A percentile compares a stretch with the other conserved stretches of the same genome.
phyloP scores from a whole-genome alignment of 2,888 invertebrate species.

The Tuberolachnus salignus region DNA sequence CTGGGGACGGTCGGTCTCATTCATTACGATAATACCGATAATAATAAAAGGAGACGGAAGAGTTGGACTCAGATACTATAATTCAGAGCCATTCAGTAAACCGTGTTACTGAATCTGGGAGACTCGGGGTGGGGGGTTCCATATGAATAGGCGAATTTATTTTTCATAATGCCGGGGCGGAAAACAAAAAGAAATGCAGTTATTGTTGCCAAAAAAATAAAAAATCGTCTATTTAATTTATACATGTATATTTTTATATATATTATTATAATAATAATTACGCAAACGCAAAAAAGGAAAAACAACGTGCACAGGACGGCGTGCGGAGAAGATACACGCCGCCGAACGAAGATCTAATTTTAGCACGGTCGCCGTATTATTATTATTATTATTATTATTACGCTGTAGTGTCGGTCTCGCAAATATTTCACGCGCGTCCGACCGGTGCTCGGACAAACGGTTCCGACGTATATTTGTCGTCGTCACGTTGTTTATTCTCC shows the following conservation, averaged over 20 bases:
- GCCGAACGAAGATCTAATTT: slow-evolving; percentile 26
- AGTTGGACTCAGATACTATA: not conserved
- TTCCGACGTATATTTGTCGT: not conserved
- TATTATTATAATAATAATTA: not conserved
- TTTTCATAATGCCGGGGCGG: not conserved
- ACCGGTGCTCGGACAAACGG: slow-evolving; percentile 37
- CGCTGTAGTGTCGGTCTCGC: slow-evolving; percentile 4
- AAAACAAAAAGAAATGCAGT: slow-evolving; percentile 31
- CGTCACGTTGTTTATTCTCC: no score
- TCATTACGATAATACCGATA: slow-evolving; percentile 3
- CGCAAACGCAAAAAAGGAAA: slow-evolving; percentile 15
- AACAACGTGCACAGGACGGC: not conserved
- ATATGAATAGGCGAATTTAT: slow-evolving; percentile 33
- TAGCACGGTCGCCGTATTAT: slow-evolving; percentile 25
- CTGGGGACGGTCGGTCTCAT: not conserved
- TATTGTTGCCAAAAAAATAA: slow-evolving; percentile 45
- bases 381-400: slow-evolving; percentile 16
- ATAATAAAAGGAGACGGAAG: no score
- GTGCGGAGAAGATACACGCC: not conserved
- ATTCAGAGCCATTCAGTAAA: no score
- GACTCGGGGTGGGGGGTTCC: not conserved
- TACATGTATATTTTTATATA: not conserved
- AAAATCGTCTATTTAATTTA: not conserved
- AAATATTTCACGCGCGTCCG: slow-evolving; percentile 32
- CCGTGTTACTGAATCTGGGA: no score